Conservation (phyloP, 2,797 vertebrate genomes). For the Morus bassanus region DNA sequence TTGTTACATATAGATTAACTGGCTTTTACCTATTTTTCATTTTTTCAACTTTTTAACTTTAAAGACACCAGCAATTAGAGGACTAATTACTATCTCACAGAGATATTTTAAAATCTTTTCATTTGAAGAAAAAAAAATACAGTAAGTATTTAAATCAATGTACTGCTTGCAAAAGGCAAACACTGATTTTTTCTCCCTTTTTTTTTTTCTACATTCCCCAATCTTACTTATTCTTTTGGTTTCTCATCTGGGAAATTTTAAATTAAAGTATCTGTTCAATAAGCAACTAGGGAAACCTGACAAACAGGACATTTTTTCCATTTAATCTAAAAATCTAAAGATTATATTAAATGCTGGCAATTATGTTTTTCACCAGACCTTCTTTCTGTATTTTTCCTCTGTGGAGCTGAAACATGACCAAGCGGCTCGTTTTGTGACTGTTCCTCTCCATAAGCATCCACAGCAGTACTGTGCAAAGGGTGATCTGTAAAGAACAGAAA, state of each 20-base stretch:
- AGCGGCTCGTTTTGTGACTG: not conserved
- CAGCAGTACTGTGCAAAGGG: conserved; percentile 80
- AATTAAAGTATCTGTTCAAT: not conserved
- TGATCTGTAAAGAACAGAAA: conserved; percentile 57
- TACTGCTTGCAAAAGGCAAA: not conserved
- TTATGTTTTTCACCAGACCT: not conserved
- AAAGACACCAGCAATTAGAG: not conserved
- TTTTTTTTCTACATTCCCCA: not conserved
- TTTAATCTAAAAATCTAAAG: not conserved
- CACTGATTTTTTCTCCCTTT: not conserved
- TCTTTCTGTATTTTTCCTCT: not conserved
- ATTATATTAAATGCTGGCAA: not conserved
- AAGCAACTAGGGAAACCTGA: not conserved
- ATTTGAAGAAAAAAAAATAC: not conserved
- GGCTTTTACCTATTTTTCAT: not conserved
- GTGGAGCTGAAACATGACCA: not conserved
- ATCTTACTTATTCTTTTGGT: not conserved
- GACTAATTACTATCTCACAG: not conserved
- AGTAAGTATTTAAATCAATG: not conserved
- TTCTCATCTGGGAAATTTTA: not conserved
- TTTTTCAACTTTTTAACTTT: not conserved
- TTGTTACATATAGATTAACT: not conserved
- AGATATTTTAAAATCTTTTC: not conserved
- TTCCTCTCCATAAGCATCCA: conserved; percentile 61
- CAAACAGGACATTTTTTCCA: not conserved